phyloP scores from a whole-genome alignment of 2,888 invertebrate species.

The Yponomeuta cagnagella region DNA sequence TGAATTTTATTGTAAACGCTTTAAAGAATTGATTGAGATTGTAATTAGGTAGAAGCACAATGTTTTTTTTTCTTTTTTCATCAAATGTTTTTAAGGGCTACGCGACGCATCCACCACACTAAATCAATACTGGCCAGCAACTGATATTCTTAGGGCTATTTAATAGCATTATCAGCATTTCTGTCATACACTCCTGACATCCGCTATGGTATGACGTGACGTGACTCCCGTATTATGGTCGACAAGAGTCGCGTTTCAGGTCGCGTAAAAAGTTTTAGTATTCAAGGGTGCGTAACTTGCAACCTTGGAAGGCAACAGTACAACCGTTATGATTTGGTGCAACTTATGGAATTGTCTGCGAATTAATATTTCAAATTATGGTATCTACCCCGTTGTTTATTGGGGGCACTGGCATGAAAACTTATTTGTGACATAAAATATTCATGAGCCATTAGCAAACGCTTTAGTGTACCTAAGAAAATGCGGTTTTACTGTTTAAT shows the following conservation, averaged over 20 bases:
- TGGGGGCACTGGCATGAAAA: constrained; percentile 14
- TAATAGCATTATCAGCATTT: constrained; percentile 49
- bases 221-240: constrained; percentile 31
- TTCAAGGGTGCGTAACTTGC: constrained; percentile 41
- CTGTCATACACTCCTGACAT: constrained; percentile 59
- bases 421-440: constrained; percentile 10
- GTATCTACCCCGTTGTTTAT: constrained; percentile 39
- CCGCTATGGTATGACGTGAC: constrained; percentile 53
- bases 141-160: constrained; percentile 44
- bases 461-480: background rate
- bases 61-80: background rate
- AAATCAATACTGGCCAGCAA: constrained; percentile 29
- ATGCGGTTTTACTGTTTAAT: too few relatives aligned
- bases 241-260: too few relatives aligned
- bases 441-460: background rate
- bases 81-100: background rate
- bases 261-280: constrained; percentile 37
- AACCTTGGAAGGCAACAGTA: constrained; percentile 49
- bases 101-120: background rate
- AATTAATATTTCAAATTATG: constrained; percentile 8
- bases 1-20: background rate
- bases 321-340: constrained; percentile 48
- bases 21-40: too few relatives aligned
- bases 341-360: background rate
- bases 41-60: background rate